Percentiles rank a stretch among this genome's conserved stretches.
Conservation (phyloP, 92 coral and sea anemone genomes). For the Porites evermanni region DNA sequence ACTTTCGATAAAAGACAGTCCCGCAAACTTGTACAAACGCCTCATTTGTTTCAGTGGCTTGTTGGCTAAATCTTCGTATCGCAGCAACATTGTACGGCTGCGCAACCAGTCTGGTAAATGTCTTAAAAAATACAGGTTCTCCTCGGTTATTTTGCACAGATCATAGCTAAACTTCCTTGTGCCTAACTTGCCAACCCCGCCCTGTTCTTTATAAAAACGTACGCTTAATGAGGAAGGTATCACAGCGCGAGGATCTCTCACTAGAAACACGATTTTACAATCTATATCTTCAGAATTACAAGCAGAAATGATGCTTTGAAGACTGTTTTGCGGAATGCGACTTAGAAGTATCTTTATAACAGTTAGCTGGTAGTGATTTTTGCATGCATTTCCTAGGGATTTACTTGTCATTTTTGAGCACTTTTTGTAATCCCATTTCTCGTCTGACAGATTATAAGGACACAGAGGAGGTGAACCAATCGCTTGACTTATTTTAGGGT, state of each 20-base stretch:
- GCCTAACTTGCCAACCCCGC: background rate
- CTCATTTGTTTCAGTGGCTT: conserved; percentile 21
- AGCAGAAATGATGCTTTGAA: conserved; percentile 15
- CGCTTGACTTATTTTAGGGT: conserved; percentile 31
- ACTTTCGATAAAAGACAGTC: conserved; percentile 4
- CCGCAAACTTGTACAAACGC: conserved; percentile 20
- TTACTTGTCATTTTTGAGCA: conserved; percentile 34
- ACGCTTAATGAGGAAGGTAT: conserved; percentile 33
- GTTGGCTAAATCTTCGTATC: conserved; percentile 37
- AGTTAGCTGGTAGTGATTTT: conserved; percentile 3
- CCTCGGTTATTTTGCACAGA: conserved; percentile 24
- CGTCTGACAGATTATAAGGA: conserved; percentile 28
- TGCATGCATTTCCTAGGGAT: conserved; percentile 27
- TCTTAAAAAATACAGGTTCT: conserved; percentile 7
- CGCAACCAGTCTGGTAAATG: background rate
- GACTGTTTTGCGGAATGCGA: background rate
- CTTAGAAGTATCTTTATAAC: conserved; percentile 27
- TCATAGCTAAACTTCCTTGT: conserved; percentile 5
- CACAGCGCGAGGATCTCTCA: conserved; percentile 48
- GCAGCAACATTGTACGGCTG: background rate
- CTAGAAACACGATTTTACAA: conserved; percentile 40
- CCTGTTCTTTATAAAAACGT: background rate
- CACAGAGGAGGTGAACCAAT: conserved; percentile 41
- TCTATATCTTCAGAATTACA: conserved; percentile 10
- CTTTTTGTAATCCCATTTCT: conserved; percentile 22